Evolutionary conservation across 2,113 vertebrate species (phyloP), one percentile per base, ranked within the genome.

Genomic region (Cheilinus undulatus): DNA sequence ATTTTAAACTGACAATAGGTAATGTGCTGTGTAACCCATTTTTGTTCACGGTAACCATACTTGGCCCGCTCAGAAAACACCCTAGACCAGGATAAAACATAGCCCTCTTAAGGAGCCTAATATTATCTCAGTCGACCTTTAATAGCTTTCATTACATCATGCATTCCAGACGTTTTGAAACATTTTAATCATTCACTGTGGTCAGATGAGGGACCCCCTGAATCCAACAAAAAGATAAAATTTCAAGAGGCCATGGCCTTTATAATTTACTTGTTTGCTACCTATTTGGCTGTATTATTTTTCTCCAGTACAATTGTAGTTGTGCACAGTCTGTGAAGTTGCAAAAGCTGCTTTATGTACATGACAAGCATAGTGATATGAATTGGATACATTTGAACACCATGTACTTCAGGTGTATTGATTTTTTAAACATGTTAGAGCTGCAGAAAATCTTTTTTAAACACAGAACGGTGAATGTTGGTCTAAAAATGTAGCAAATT

Each of bases 11-110:
- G 63, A 50, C 19, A 59, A 4, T 30, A 57, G 27, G 49, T 68
- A 75, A 81, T 68, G 62, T 69, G 61, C 65, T 69, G 54, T 52
- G 28, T 73, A 80, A 80, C 82, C 78, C 46, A 77, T 78, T 86
- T 86, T 68, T 51, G 43, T 64, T 73, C 52, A 36, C 52, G 60
- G 72, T 76, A 69, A 58, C 75, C 77, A 48, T 60, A 64, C 56
- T 76, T 80, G 70, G 52, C 68, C 64, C 59, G 73, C 74, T 32
- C 42, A 15, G 43, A 57, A 60, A 82, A 58, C 60, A 51, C 64
- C 38, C 62, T 20, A 73, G 69, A 81, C 75, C 50, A 67, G 61
- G 48, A 34, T 68, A 27, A 58, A 23, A 19, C 66, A 40, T 38
- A 58, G 38, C 40, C 42, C 19, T 12, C 65, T 62, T 77, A 57